Base-by-base conservation (phyloP, 2,797 vertebrate genomes). In the Gallirallus australis region DNA sequence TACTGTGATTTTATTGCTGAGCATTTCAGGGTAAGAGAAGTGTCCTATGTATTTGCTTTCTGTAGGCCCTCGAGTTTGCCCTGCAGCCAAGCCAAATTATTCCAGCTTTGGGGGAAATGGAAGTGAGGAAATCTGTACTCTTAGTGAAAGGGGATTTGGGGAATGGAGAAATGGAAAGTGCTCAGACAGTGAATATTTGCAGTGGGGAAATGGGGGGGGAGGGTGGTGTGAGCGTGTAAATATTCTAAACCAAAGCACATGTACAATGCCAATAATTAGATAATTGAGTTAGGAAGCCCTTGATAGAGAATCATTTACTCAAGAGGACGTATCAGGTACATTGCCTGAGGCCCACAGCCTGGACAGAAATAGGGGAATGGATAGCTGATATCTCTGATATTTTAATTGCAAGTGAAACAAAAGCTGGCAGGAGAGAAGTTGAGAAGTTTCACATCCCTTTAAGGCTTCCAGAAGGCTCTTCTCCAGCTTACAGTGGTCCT, bases 1-100 rank as follows among this genome's bases (percentile, higher is more conserved):
- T 79, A 61, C 65, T 89, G 68, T 73, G 50, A 81, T 90, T 64
- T 93, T 75, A 88, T 76, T 94, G 70, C 75, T 91, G 84, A 94
- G 83, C 71, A 56, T 96, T 96, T 95, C 86, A 93, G 75, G 50
- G 47, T 81, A 92, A 86, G 39, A 86, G 28, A 86, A 94, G 37
- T 77, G 52, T 94, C 52, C 45, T 47, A 3, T 15, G 21, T 90
- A 52, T 94, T 94, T 94, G 15, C 92, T 95, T 96, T 86, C 54
- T 92, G 70, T 90, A 91, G 85, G 82, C 48, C 84, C 23, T 54
- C 31, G 56, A 64, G 60, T 93, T 93, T 82, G 37, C 68, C 48
- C 53, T 82, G 75, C 60, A 82, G 83, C 77, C 83, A 93, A 95
- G 35, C 33, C 45, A 94, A 89, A 93, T 65, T 61, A 47, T 14